Conservation (phyloP, 2,888 invertebrate species). For the Acleris emargana region DNA sequence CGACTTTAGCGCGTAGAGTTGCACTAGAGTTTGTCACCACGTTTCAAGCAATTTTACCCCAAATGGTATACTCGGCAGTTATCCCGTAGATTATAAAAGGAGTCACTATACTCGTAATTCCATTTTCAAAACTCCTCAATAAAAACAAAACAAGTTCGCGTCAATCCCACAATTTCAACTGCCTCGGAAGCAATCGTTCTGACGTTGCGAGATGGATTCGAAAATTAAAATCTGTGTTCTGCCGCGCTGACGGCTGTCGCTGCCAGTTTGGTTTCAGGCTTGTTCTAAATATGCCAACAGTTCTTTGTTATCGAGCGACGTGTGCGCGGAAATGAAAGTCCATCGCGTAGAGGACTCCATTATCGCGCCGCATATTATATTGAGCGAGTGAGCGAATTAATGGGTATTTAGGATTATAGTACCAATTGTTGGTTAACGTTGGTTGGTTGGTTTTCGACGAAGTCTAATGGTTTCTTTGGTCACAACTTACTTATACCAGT, state of each 20-base stretch:
- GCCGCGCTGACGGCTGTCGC: constrained; percentile 73
- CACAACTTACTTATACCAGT: background rate
- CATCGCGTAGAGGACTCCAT: constrained; percentile 72
- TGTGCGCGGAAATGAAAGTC: constrained; percentile 81
- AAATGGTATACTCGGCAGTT: too few relatives aligned
- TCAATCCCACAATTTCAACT: constrained; percentile 70
- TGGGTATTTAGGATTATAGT: constrained; percentile 38
- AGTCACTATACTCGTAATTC: too few relatives aligned
- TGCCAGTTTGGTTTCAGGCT: constrained; percentile 80
- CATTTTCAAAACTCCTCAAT: background rate
- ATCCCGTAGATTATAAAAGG: too few relatives aligned
- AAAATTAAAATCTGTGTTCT: constrained; percentile 79
- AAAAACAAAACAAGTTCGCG: constrained; percentile 46
- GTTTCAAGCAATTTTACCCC: too few relatives aligned
- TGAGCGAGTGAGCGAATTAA: constrained; percentile 55
- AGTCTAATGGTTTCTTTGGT: background rate
- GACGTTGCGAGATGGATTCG: constrained; percentile 76
- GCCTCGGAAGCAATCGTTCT: constrained; percentile 68
- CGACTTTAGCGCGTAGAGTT: too few relatives aligned
- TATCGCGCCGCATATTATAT: constrained; percentile 76
- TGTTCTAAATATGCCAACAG: constrained; percentile 83
- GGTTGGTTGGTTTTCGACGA: background rate
- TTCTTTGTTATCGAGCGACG: constrained; percentile 80
- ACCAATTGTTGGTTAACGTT: background rate
- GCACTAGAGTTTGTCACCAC: too few relatives aligned